These are phyloP conservation scores for Papilio gigon DNA, from an alignment of 2,888 invertebrate genomes.

Conservation along the genomic window DNA sequence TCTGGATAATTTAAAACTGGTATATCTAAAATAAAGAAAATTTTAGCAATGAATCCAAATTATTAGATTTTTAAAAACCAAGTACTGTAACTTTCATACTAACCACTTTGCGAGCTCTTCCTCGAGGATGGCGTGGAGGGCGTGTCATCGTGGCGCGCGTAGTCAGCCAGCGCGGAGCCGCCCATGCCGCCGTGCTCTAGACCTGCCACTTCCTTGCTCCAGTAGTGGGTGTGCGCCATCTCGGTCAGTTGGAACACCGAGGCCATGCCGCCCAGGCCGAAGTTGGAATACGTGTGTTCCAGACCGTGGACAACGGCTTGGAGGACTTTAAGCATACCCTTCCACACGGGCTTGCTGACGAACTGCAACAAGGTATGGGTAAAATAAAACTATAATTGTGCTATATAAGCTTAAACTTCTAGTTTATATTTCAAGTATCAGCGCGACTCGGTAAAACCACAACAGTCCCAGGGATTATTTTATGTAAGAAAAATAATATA, in stretches of 20 bases:
- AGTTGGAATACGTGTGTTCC: constrained; percentile 95
- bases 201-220: constrained; percentile 92
- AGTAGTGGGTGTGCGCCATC: constrained; percentile 99
- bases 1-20: constrained; percentile 85
- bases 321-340: constrained; percentile 96
- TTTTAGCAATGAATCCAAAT: too few relatives aligned
- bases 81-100: neutral
- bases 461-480: too few relatives aligned
- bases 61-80: too few relatives aligned
- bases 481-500: too few relatives aligned
- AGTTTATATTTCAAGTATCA: too few relatives aligned
- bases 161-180: constrained; percentile 65
- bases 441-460: too few relatives aligned
- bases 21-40: constrained; percentile 56
- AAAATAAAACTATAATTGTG: too few relatives aligned
- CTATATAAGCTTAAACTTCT: too few relatives aligned
- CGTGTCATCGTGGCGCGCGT: constrained; percentile 64
- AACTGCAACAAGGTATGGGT: constrained; percentile 86
- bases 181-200: constrained; percentile 80
- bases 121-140: constrained; percentile 82
- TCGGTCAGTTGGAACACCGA: constrained; percentile 98
- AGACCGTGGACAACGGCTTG: constrained; percentile 95
- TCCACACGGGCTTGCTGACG: constrained; percentile 95
- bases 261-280: constrained; percentile 98
- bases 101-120: constrained; percentile 86